Evolutionary conservation across 2,113 vertebrate species (phyloP).

Genomic region (Ciconia stormi): DNA sequence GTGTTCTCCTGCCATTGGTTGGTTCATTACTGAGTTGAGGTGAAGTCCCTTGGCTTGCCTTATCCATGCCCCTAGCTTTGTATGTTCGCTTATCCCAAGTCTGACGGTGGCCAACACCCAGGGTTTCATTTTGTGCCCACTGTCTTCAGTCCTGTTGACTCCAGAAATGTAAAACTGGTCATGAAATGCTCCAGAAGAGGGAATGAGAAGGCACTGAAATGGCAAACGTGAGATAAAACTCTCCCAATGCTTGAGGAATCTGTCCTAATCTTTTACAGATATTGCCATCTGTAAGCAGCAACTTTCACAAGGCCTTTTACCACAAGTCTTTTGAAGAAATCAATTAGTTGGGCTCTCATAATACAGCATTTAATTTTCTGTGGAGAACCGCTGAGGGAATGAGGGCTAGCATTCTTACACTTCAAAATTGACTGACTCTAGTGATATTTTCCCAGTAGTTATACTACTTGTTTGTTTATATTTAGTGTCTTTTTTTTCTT

Average conservation of each 20-base stretch:
- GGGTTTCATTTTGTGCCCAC: not conserved
- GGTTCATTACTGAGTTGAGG: not conserved
- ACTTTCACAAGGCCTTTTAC: not conserved
- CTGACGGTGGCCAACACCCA: not conserved
- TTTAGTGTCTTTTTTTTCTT: not conserved
- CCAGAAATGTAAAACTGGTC: not conserved
- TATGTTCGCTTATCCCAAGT: accelerated
- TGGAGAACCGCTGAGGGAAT: not conserved
- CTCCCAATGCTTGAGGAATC: accelerated
- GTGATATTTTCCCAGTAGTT: not conserved
- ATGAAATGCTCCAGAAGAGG: not conserved
- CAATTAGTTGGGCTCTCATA: not conserved
- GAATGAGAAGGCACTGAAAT: not conserved
- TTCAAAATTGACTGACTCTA: not conserved
- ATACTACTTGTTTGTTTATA: not conserved
- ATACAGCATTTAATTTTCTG: not conserved
- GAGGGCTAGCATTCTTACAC: not conserved
- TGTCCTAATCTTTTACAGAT: not conserved
- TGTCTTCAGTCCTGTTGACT: not conserved
- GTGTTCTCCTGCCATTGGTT: accelerated
- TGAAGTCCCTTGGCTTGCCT: not conserved
- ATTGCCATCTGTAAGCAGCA: not conserved
- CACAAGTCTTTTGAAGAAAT: not conserved
- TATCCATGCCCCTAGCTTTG: not conserved
- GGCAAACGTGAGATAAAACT: not conserved